Conservation (phyloP, 2,888 invertebrate species). For the Tachina lurida region DNA sequence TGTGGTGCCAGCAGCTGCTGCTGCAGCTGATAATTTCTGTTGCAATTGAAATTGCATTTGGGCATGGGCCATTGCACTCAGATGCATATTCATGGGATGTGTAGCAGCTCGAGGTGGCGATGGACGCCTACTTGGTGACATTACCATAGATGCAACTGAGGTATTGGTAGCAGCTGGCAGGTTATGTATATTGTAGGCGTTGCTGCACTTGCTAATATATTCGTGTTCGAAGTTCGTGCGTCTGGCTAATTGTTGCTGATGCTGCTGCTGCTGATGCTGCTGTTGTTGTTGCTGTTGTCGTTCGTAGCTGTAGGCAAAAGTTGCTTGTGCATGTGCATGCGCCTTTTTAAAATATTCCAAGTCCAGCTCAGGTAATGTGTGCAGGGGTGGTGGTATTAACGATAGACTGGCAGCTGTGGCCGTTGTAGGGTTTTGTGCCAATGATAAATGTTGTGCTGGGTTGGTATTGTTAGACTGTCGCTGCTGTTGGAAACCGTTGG, state of each 20-base stretch:
- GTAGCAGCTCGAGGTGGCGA: conserved; percentile 84
- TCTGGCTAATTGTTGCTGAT: conserved; percentile 61
- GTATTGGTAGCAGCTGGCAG: conserved; percentile 48
- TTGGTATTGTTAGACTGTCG: conserved; percentile 60
- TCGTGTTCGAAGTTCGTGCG: conserved; percentile 72
- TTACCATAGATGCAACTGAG: conserved; percentile 83
- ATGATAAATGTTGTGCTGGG: conserved; percentile 71
- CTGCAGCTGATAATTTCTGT: conserved; percentile 82
- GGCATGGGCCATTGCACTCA: conserved; percentile 81
- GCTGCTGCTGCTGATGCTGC: conserved; percentile 59
- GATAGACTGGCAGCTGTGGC: conserved; percentile 38
- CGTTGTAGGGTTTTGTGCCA: conserved; percentile 56
- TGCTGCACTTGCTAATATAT: conserved; percentile 68
- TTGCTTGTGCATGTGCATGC: conserved; percentile 74
- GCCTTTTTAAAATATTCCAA: conserved; percentile 75
- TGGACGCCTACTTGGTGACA: conserved; percentile 88
- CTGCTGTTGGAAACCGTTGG: conserved; percentile 75
- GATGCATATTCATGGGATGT: conserved; percentile 83
- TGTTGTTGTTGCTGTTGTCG: conserved; percentile 71
- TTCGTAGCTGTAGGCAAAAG: conserved; percentile 76
- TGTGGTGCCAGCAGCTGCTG: conserved; percentile 75
- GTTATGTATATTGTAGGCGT: conserved; percentile 66
- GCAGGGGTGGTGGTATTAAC: conserved; percentile 64
- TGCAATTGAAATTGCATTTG: conserved; percentile 82
- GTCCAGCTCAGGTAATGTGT: conserved; percentile 72